phyloP scores from a whole-genome alignment of 2,797 vertebrate genomes.

The Ctenosaura bakeri region DNA sequence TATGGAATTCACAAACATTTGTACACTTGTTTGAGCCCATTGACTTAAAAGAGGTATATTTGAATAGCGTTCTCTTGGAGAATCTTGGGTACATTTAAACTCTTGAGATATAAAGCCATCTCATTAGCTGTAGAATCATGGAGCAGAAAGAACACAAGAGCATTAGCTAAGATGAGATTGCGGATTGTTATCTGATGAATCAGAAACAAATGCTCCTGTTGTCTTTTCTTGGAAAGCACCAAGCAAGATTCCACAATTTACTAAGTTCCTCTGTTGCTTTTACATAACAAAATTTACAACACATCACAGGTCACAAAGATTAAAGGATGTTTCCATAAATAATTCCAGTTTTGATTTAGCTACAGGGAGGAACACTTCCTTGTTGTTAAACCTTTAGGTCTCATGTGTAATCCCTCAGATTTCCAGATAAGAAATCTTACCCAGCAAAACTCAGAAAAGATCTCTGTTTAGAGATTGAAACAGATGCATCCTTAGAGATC shows the following conservation, averaged over 20 bases:
- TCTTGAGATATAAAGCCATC: not conserved
- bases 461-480: not conserved
- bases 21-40: not conserved
- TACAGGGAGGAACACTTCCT: not conserved
- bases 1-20: not conserved
- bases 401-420: not conserved
- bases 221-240: conserved; percentile 2
- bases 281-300: not conserved
- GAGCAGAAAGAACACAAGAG: not conserved
- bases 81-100: not conserved
- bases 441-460: not conserved
- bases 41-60: not conserved
- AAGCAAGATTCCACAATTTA: not conserved
- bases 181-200: not conserved
- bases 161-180: not conserved
- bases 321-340: not conserved
- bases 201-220: not conserved
- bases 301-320: no score
- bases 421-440: not conserved
- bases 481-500: not conserved
- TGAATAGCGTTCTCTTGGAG: not conserved
- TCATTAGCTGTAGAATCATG: not conserved
- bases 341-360: not conserved
- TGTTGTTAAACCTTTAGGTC: not conserved
- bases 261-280: not conserved